Evolutionary conservation across 2,797 vertebrate genomes (phyloP).

Genomic region (Gymnocypris eckloni): DNA sequence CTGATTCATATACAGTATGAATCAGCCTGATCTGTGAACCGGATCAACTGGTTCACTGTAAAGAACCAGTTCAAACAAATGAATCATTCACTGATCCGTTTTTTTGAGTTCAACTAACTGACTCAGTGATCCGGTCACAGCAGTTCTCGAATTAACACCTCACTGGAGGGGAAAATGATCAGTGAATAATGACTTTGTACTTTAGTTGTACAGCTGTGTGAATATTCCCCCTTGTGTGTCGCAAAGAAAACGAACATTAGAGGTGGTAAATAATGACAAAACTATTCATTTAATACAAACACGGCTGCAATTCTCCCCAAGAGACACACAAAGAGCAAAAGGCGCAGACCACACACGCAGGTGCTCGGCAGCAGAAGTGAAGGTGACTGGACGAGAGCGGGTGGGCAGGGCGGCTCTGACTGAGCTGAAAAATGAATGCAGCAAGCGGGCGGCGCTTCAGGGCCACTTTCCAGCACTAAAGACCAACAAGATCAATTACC

Average conservation of each 20-base stretch:
- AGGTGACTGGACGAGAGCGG: conserved; percentile 63
- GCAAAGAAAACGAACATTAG: background rate
- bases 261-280: conserved; percentile 18
- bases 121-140: background rate
- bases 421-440: conserved; percentile 83
- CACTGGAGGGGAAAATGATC: conserved; percentile 7
- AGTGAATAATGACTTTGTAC: background rate
- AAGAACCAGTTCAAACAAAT: conserved; percentile 2
- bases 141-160: conserved; percentile 13
- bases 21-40: background rate
- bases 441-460: conserved; percentile 79
- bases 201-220: background rate
- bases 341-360: conserved; percentile 24
- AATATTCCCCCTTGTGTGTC: background rate
- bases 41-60: conserved; percentile 9
- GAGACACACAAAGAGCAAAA: conserved; percentile 26
- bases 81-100: background rate
- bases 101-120: background rate
- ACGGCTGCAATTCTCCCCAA: background rate
- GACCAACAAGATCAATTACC: conserved; percentile 83
- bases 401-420: conserved; percentile 67
- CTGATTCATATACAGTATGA: background rate
- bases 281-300: conserved; percentile 21
- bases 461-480: conserved; percentile 69
- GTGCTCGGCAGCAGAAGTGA: conserved; percentile 55